A percentile compares a stretch with the other conserved stretches of the same genome.
These are phyloP conservation scores for Muschampia plurimacula DNA, from an alignment of 2,888 invertebrate species.

Conservation along the genomic window DNA sequence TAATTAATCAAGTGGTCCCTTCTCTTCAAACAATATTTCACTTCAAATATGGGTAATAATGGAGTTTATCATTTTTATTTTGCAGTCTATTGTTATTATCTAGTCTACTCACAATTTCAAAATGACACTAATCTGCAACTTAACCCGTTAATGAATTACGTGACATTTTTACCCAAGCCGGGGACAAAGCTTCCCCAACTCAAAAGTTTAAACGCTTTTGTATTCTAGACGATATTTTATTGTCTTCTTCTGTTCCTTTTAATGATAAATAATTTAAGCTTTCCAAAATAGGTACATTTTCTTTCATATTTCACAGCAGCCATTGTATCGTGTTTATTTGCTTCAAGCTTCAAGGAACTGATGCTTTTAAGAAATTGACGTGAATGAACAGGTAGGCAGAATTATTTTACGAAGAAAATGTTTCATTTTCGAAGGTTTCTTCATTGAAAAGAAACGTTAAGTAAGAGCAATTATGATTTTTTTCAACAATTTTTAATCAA, in stretches of 20 bases:
- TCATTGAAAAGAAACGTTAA: neutral
- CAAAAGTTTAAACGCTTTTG: constrained; percentile 45
- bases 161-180: constrained; percentile 54
- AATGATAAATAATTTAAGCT: constrained; percentile 37
- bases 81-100: constrained; percentile 34
- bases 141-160: constrained; percentile 62
- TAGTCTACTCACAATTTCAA: constrained; percentile 40
- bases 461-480: neutral
- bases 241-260: constrained; percentile 38
- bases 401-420: constrained; percentile 17
- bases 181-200: constrained; percentile 53
- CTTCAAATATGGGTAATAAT: neutral
- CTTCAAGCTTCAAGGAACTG: constrained; percentile 19
- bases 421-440: neutral
- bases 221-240: constrained; percentile 47
- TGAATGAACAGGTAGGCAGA: constrained; percentile 24
- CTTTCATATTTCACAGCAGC: constrained; percentile 30
- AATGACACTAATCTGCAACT: constrained; percentile 43
- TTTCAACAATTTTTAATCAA: neutral
- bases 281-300: constrained; percentile 24
- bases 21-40: constrained; percentile 20
- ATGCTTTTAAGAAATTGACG: constrained; percentile 34
- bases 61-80: constrained; percentile 12
- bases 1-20: constrained; percentile 27
- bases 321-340: constrained; percentile 35